Evolutionary conservation across 2,113 vertebrate species (phyloP), one percentile per base, ranked within the genome.

Genomic region (Sardina pilchardus): DNA sequence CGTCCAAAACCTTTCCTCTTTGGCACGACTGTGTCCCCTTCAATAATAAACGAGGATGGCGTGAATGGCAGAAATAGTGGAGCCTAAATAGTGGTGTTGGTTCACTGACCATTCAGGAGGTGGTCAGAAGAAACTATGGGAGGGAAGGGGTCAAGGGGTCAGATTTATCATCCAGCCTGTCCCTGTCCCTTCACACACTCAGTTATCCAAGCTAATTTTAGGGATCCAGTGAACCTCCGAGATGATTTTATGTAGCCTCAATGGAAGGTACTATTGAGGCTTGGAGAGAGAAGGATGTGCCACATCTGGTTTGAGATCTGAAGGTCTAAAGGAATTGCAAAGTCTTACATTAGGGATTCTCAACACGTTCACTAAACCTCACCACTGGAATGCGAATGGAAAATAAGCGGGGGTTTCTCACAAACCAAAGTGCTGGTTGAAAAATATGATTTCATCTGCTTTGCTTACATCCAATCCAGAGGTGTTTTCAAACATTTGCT

Each of bases 231-330:
- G 63, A 71, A 71, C 30, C 26, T 71, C 63, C 30, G 26, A 71
- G 26, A 26, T 71, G 26, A 71, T 71, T 34, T 30, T 30, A 71
- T 34, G 30, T 34, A 30, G 63, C n/a, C 63, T 71, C 26, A 30
- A 71, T 34, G 63, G 63, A 30, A 30, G 63, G 26, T 71, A 30
- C 63, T 71, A 34, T 71, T 71, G n/a, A 30, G 63, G 63, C 63
- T 71, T 34, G 63, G 63, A 34, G n/a, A 30, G n/a, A 71, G 63
- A 42, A 42, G 63, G 63, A 71, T 71, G 63, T 34, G 26, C 63
- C 30, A 85, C 83, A 87, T 88, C 84, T 85, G 87, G 82, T 83
- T 47, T 80, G 81, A 80, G 81, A 30, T 24, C 83, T 34, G 67
- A 84, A 71, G 26, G 63, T 71, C 10, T 71, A 30, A 30, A 47